phyloP scores from a whole-genome alignment of 2,113 vertebrate genomes.

The Lonchura striata region DNA sequence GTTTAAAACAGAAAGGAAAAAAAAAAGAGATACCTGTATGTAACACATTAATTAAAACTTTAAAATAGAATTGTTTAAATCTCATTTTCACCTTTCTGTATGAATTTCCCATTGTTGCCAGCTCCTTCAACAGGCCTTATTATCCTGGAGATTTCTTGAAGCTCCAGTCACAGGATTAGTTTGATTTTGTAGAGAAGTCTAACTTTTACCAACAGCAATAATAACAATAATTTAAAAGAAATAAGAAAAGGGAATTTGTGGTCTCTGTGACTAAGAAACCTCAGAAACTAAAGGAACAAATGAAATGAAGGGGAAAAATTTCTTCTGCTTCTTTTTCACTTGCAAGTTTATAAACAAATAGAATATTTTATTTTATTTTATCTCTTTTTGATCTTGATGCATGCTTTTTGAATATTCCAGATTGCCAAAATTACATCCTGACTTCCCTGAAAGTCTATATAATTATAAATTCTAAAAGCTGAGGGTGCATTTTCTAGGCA shows the following conservation, averaged over 20 bases:
- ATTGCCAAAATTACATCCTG: not conserved
- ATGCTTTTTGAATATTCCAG: not conserved
- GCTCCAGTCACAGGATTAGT: not conserved
- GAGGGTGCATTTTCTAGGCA: not conserved
- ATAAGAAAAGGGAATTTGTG: not conserved
- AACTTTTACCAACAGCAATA: not conserved
- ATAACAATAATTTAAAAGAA: not conserved
- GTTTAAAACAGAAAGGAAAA: not conserved
- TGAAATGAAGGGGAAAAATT: not conserved
- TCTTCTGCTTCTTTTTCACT: not conserved
- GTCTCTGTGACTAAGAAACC: not conserved
- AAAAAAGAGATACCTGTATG: not conserved
- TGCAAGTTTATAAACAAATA: not conserved
- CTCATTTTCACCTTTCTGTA: not conserved
- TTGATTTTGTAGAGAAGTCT: not conserved
- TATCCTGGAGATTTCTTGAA: not conserved
- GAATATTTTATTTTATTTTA: not conserved
- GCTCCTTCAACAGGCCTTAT: not conserved
- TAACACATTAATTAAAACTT: not conserved
- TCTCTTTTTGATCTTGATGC: not conserved
- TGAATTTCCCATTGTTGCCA: not conserved
- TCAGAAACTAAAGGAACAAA: not conserved
- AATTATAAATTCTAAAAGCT: not conserved
- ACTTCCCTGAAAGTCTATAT: not conserved
- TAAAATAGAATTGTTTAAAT: not conserved